A percentile compares a stretch with the other conserved stretches of the same genome.
Evolutionary conservation across 1,140 invertebrate genomes (phyloP).

Genomic region (Nymphalis io): DNA sequence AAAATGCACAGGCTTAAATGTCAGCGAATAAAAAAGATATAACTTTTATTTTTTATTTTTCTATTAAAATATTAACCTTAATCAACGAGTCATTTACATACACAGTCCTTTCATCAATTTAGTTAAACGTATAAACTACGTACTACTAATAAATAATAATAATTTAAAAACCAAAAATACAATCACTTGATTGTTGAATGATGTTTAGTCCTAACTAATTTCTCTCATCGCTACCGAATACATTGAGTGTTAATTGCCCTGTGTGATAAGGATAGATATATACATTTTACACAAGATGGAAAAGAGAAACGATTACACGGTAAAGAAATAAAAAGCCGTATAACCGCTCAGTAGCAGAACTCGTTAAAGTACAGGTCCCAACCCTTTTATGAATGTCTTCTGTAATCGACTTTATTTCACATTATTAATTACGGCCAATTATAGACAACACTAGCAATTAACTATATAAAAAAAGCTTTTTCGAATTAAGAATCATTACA

Average conservation of each 20-base stretch:
- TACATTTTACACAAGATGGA: constrained; percentile 22
- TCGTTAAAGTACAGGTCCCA: constrained; percentile 56
- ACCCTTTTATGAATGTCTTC: constrained; percentile 55
- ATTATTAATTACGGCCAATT: constrained; percentile 6
- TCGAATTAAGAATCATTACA: background rate
- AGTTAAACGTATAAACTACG: constrained; percentile 15
- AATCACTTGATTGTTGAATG: constrained; percentile 54
- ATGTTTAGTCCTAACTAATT: constrained; percentile 68
- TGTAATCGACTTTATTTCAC: constrained; percentile 7
- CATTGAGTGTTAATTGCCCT: constrained; percentile 69
- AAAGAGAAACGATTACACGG: constrained; percentile 45
- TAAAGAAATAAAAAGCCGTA: constrained; percentile 64
- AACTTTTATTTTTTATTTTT: too few species aligned
- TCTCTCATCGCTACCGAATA: constrained; percentile 68
- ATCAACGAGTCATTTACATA: too few species aligned
- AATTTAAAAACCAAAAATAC: constrained; percentile 44
- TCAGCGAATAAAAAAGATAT: too few species aligned
- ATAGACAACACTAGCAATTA: background rate
- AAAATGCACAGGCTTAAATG: too few species aligned
- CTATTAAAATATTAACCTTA: too few species aligned
- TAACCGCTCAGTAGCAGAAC: constrained; percentile 52
- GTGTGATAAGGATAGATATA: constrained; percentile 49
- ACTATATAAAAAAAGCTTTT: background rate
- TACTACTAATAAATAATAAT: constrained; percentile 34
- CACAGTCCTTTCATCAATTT: background rate